A percentile compares a stretch with the other conserved stretches of the same genome.
Conservation (phyloP, 1,140 invertebrate genomes). For the Bombus polaris region DNA sequence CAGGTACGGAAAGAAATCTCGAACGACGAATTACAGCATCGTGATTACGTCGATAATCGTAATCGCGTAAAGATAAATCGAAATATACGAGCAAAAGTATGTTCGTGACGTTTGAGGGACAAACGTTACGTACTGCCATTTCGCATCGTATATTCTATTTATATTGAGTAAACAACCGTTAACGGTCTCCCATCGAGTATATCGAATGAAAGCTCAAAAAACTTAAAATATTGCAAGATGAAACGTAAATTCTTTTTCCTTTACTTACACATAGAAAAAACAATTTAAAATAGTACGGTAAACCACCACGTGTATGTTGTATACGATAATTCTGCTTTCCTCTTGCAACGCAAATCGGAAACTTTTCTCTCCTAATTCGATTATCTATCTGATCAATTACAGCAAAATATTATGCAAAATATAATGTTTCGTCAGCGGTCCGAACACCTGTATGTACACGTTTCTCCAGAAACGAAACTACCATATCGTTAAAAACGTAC, state of each 20-base stretch:
- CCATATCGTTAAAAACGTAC: background rate
- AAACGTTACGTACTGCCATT: background rate
- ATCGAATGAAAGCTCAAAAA: slow-evolving; percentile 46
- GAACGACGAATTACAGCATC: background rate
- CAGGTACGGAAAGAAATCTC: background rate
- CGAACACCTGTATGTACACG: background rate
- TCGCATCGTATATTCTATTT: background rate
- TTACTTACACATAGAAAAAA: slow-evolving; percentile 27
- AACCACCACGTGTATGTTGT: slow-evolving; percentile 1
- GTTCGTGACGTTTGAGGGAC: background rate
- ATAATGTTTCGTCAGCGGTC: background rate
- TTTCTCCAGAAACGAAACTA: background rate
- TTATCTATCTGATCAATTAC: background rate
- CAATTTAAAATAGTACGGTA: slow-evolving; percentile 39
- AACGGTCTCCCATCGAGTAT: slow-evolving; percentile 42
- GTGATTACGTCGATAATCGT: background rate
- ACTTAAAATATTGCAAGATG: slow-evolving; percentile 14
- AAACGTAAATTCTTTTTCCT: slow-evolving; percentile 23
- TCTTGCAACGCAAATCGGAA: slow-evolving; percentile 9
- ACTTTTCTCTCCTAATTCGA: background rate
- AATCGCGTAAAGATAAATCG: background rate
- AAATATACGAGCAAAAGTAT: background rate
- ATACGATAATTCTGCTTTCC: slow-evolving; percentile 25
- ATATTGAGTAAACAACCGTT: background rate
- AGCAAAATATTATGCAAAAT: slow-evolving; percentile 48